Percentiles rank a stretch among this genome's conserved stretches.
Evolutionary conservation across 1,140 invertebrate genomes (phyloP).

Genomic region (Drosophila navojoa): DNA sequence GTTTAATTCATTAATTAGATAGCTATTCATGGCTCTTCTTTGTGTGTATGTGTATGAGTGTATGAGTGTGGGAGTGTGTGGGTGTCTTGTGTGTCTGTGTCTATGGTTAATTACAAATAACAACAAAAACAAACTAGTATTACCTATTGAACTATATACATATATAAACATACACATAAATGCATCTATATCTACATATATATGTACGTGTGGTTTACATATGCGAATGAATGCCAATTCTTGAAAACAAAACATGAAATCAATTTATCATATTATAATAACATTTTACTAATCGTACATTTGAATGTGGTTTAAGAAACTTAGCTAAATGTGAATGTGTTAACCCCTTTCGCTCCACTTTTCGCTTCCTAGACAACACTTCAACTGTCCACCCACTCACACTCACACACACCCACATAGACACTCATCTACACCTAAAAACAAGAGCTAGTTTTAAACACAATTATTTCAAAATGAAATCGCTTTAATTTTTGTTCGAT

Average conservation of each 20-base stretch:
- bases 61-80: neutral
- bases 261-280: conserved; percentile 66
- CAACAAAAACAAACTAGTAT: conserved; percentile 75
- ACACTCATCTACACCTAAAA: conserved; percentile 6
- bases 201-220: conserved; percentile 56
- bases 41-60: conserved; percentile 58
- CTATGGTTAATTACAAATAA: conserved; percentile 64
- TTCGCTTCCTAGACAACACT: conserved; percentile 1
- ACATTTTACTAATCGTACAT: conserved; percentile 73
- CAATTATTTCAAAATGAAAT: conserved; percentile 33
- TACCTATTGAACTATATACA: conserved; percentile 63
- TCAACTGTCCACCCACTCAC: conserved; percentile 1
- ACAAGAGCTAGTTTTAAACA: conserved; percentile 30
- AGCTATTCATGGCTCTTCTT: conserved; percentile 76
- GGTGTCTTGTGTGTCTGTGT: conserved; percentile 40
- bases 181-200: conserved; percentile 16
- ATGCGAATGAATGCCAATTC: conserved; percentile 75
- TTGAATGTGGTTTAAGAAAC: conserved; percentile 77
- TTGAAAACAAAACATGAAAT: conserved; percentile 45
- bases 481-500: conserved; percentile 64
- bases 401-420: conserved; percentile 2
- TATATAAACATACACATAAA: conserved; percentile 32
- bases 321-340: conserved; percentile 77
- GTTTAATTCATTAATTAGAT: conserved; percentile 74
- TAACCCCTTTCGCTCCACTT: neutral